These are phyloP conservation scores for Oreochromis mossambicus DNA, from an alignment of 2,797 vertebrate species.

Conservation along the genomic window DNA sequence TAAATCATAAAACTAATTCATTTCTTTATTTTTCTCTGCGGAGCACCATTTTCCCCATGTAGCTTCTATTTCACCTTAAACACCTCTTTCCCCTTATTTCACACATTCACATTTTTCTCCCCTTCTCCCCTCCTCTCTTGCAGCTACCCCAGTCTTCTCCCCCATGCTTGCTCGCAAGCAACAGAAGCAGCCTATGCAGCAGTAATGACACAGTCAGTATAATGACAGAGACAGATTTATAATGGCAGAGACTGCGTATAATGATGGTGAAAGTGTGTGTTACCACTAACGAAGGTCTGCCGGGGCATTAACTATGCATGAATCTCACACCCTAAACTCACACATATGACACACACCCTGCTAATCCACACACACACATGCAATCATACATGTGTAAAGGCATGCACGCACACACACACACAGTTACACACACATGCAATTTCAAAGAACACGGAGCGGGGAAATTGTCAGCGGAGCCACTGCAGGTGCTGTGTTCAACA, in stretches of 20 bases:
- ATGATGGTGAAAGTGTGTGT: constrained; percentile 56
- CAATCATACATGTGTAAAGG: constrained; percentile 5
- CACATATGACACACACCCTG: constrained; percentile 2
- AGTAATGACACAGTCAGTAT: constrained; percentile 47
- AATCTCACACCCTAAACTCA: constrained; percentile 50
- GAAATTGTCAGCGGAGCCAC: constrained; percentile 60
- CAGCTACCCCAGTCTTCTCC: background rate
- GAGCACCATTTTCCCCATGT: background rate
- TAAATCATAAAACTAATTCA: background rate
- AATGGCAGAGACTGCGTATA: constrained; percentile 50
- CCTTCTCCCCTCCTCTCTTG: background rate
- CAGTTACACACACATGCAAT: background rate
- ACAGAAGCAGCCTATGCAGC: constrained; percentile 29
- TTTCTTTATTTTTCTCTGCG: background rate
- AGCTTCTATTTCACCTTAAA: constrained; percentile 5
- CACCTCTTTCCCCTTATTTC: constrained; percentile 1
- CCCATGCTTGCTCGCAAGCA: background rate
- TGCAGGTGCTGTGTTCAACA: constrained; percentile 69
- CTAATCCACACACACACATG: background rate
- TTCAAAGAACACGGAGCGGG: constrained; percentile 47
- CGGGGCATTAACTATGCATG: constrained; percentile 67
- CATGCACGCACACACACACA: constrained; percentile 3
- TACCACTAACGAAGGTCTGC: constrained; percentile 65
- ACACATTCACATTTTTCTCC: background rate
- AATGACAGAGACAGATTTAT: constrained; percentile 59